A percentile compares a stretch with the other conserved stretches of the same genome.
Evolutionary conservation across 2,888 invertebrate genomes (phyloP).

Genomic region (Hypolimnas misippus): DNA sequence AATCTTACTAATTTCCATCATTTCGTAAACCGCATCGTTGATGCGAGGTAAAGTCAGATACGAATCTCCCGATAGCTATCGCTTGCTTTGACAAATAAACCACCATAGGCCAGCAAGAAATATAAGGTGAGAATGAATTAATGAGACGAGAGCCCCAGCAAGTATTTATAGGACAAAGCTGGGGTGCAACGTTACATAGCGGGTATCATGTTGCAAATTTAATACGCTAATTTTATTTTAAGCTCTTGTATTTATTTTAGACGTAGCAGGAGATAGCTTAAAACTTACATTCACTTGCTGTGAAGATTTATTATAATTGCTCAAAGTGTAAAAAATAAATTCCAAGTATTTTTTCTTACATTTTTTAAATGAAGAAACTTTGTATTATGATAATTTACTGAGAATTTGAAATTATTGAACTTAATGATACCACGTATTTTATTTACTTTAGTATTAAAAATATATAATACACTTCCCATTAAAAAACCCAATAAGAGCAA

Average conservation of each 20-base stretch:
- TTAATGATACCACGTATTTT: too few relatives aligned
- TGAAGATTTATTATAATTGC: conserved; percentile 18
- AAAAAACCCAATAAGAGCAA: too few relatives aligned
- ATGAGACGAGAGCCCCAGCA: conserved; percentile 40
- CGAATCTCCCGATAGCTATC: conserved; percentile 39
- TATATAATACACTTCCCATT: too few relatives aligned
- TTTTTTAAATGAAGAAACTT: not conserved
- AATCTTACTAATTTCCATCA: conserved; percentile 2
- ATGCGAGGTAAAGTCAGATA: conserved; percentile 33
- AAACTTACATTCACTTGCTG: conserved; percentile 24
- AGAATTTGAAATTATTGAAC: too few relatives aligned
- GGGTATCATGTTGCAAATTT: conserved; percentile 39
- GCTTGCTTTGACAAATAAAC: conserved; percentile 41
- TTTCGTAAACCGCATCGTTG: conserved; percentile 4
- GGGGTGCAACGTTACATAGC: conserved; percentile 38
- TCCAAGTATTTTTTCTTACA: not conserved
- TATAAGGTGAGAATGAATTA: conserved; percentile 44
- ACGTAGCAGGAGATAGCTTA: conserved; percentile 25
- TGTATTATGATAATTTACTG: not conserved
- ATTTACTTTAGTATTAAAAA: too few relatives aligned
- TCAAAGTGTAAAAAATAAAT: conserved; percentile 11
- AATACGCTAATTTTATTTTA: conserved; percentile 39
- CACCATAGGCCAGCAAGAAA: conserved; percentile 35
- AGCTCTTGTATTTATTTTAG: conserved; percentile 33
- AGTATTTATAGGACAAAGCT: conserved; percentile 40